Evolutionary conservation across 2,797 vertebrate species (phyloP), one percentile per base, ranked within the genome.

Genomic region (Leucoraja ocellata): DNA sequence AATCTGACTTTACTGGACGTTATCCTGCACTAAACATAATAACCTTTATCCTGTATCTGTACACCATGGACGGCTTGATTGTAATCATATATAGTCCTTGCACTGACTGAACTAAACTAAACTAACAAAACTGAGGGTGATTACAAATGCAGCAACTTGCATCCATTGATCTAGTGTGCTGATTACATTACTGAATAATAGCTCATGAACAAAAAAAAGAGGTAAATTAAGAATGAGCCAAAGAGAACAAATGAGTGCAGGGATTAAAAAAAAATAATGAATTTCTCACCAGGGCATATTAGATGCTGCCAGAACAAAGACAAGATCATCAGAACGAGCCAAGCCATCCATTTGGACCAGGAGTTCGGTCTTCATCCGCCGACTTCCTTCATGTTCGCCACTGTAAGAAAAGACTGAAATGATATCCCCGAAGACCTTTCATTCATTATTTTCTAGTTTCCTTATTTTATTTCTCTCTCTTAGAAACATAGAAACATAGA

Each of bases 331-430:
- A 6, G 98, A 99, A 94, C 93, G 97, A 0, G 98, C 97, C 94
- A 99, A 95, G 84, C 98, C 98, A 28, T 99, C 98, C 98, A 99
- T 99, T 97, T 99, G 98, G 93, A 99, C 97, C 96, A 99, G 95
- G 81, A 99, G 95, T 96, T 99, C 98, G 0, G 98, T 98, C 96
- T 99, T 99, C 97, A 99, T 98, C 95, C 98, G 96, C 23, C 97
- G 97, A 94, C 98, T 99, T 94, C 98, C 98, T 95, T 99, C 98
- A 0, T 99, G 98, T 93, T 99, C 98, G 21, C 97, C 97, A 8
- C 98, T 99, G 93, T 88, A 28, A 93, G 9, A 39, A 63, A 32
- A 92, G 58, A 79, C 77, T 28, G 58, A 36, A 78, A 74, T 91
- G 28, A 13, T 25, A 65, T 93, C 76, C 28, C 36, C 61, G 21